Percentiles rank a stretch among this genome's conserved stretches.
These are phyloP conservation scores for Tetragnatha versicolor DNA, from an alignment of 1,140 invertebrate species.

Conservation along the genomic window DNA sequence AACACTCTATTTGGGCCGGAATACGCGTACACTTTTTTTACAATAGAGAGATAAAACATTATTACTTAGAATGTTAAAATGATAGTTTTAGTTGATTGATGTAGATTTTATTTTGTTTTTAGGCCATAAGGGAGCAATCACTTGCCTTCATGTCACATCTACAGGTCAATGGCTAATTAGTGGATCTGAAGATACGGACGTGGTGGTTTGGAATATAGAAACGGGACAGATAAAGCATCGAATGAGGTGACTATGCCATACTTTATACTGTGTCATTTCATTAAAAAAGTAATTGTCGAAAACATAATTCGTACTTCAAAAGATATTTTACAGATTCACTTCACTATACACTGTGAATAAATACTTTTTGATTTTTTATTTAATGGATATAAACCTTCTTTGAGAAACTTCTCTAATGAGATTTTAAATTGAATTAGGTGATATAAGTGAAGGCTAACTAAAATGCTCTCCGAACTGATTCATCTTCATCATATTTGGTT, in stretches of 20 bases:
- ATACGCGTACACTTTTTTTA: too few relatives aligned
- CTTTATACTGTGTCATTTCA: background rate
- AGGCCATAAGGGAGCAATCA: conserved; percentile 80
- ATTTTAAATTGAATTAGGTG: too few relatives aligned
- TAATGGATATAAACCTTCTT: background rate
- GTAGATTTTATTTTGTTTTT: background rate
- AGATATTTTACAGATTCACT: too few relatives aligned
- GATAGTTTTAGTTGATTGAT: background rate
- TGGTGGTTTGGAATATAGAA: conserved; percentile 84
- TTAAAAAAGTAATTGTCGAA: too few relatives aligned
- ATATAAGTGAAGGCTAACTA: too few relatives aligned
- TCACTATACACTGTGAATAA: too few relatives aligned
- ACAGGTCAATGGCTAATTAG: conserved; percentile 79
- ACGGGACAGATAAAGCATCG: conserved; percentile 70
- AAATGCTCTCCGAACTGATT: too few relatives aligned
- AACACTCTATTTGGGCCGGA: too few relatives aligned
- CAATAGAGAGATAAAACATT: background rate
- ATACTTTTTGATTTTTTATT: background rate
- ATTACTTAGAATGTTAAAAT: background rate
- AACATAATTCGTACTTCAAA: too few relatives aligned
- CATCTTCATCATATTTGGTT: too few relatives aligned
- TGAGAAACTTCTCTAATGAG: too few relatives aligned
- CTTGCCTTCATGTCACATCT: conserved; percentile 78
- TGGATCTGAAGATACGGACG: conserved; percentile 82
- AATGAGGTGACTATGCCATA: conserved; percentile 69